Conservation (phyloP, 2,888 invertebrate genomes). For the Kryphioiulus occultus region DNA sequence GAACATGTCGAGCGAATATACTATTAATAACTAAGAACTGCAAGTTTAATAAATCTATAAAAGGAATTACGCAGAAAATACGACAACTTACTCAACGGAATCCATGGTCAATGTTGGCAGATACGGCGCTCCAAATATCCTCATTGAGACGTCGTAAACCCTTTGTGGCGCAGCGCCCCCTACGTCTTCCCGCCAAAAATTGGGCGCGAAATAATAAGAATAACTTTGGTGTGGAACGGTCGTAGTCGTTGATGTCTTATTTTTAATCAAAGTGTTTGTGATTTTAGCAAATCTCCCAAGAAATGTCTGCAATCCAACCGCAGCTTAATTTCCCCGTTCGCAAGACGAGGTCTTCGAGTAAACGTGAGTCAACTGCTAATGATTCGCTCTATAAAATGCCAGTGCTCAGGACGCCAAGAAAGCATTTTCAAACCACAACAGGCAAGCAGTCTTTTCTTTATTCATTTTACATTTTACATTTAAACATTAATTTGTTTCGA, state of each 20-base stretch:
- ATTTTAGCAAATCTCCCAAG: not conserved
- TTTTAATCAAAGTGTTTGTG: not conserved
- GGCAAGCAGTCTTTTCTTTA: not conserved
- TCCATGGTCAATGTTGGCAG: too few species aligned
- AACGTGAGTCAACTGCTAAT: not conserved
- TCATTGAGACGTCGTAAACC: too few species aligned
- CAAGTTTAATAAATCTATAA: too few species aligned
- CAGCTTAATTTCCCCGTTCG: slow-evolving; percentile 19
- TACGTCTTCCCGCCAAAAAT: not conserved
- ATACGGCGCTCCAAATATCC: too few species aligned
- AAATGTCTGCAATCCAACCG: not conserved
- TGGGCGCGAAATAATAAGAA: not conserved
- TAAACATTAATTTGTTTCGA: not conserved
- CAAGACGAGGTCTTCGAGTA: slow-evolving; percentile 26
- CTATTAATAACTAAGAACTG: too few species aligned
- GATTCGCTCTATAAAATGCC: not conserved
- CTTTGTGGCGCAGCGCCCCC: too few species aligned
- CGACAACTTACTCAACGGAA: too few species aligned
- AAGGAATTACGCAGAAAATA: too few species aligned
- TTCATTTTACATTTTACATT: not conserved
- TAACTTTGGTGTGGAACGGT: not conserved
- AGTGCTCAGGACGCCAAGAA: not conserved
- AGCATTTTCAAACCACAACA: not conserved
- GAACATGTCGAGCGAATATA: too few species aligned
- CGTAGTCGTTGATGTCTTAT: not conserved